These are phyloP conservation scores for Pogonognathellus flavescens DNA, from an alignment of 1,140 invertebrate genomes.

Conservation along the genomic window DNA sequence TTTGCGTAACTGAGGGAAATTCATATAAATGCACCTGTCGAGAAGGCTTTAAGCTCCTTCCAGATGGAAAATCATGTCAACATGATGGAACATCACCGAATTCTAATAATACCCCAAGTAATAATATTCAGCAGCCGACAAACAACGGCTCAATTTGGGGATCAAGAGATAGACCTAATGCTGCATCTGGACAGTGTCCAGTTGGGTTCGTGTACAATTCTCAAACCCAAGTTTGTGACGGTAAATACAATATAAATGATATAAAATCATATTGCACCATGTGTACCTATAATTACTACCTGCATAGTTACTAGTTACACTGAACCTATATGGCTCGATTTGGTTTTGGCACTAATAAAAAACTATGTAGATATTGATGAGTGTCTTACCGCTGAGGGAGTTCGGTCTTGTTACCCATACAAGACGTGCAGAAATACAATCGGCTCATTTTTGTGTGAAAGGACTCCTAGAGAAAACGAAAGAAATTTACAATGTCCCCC, in stretches of 20 bases:
- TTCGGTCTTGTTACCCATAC: constrained; percentile 72
- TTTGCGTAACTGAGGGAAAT: constrained; percentile 77
- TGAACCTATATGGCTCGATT: too few relatives aligned
- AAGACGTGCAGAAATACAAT: constrained; percentile 78
- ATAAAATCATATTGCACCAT: too few relatives aligned
- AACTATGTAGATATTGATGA: constrained; percentile 77
- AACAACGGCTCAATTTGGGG: background rate
- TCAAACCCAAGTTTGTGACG: constrained; percentile 77
- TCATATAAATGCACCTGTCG: constrained; percentile 83
- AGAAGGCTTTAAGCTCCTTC: constrained; percentile 78
- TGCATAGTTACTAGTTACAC: too few relatives aligned
- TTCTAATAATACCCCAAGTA: background rate
- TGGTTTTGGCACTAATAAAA: background rate
- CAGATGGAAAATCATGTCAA: constrained; percentile 78
- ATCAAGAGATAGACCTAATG: background rate
- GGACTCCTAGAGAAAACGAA: constrained; percentile 62
- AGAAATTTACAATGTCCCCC: constrained; percentile 72
- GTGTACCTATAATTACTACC: too few relatives aligned
- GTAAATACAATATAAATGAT: constrained; percentile 71
- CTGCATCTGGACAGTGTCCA: constrained; percentile 72
- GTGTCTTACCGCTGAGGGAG: constrained; percentile 71
- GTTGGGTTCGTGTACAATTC: constrained; percentile 77
- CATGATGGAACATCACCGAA: background rate
- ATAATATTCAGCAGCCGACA: background rate
- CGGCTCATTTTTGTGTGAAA: constrained; percentile 77